Evolutionary conservation across 2,888 invertebrate genomes (phyloP).

Genomic region (Neoaliturus tenellus): DNA sequence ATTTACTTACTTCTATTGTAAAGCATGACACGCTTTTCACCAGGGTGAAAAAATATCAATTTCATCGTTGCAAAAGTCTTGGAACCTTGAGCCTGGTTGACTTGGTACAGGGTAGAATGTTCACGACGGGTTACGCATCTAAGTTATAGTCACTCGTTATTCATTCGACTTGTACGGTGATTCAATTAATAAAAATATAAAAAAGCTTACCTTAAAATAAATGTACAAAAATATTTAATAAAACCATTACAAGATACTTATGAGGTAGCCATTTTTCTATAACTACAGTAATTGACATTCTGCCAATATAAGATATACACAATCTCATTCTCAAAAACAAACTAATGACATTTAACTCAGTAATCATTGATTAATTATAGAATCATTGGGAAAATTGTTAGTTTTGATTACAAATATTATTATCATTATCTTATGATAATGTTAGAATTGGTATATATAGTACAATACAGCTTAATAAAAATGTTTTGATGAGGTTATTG

Average conservation of each 20-base stretch:
- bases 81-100: constrained; percentile 36
- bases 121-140: background rate
- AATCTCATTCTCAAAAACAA: background rate
- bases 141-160: background rate
- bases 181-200: background rate
- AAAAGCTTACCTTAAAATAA: background rate
- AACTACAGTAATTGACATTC: background rate
- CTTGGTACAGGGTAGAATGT: constrained; percentile 31
- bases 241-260: background rate
- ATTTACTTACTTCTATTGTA: constrained; percentile 25
- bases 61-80: constrained; percentile 43
- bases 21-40: constrained; percentile 44
- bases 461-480: no score
- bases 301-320: background rate
- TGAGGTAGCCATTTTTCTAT: constrained; percentile 10
- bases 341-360: no score
- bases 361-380: no score
- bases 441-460: no score
- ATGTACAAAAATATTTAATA: background rate
- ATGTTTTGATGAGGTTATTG: no score
- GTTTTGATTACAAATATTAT: no score
- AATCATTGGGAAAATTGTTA: no score
- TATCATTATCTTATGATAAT: no score
- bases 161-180: background rate
- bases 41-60: constrained; percentile 45